phyloP scores from a whole-genome alignment of 2,797 vertebrate species.

The Tiaroga cobitis region DNA sequence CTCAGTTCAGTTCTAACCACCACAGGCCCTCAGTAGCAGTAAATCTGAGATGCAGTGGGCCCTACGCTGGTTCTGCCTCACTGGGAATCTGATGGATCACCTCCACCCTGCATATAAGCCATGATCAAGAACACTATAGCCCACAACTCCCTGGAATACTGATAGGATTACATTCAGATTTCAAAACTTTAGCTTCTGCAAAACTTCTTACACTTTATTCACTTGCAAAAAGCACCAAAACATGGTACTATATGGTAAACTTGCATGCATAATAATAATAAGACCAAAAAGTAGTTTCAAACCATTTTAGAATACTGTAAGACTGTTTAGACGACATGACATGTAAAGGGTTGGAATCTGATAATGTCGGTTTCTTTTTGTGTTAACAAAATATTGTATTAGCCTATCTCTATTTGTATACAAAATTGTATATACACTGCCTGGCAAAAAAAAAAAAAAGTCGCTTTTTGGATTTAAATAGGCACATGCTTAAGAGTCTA shows the following conservation, averaged over 20 bases:
- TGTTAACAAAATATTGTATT: not conserved
- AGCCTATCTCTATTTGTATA: no score
- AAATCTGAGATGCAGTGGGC: constrained; percentile 2
- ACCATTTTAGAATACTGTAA: not conserved
- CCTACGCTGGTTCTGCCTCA: constrained; percentile 17
- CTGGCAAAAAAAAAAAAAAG: no score
- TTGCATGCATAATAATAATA: not conserved
- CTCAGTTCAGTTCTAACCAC: not conserved
- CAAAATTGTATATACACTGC: no score
- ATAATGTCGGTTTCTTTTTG: not conserved
- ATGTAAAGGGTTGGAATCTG: not conserved
- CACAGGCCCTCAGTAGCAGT: not conserved
- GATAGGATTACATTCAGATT: not conserved
- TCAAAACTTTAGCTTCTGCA: not conserved
- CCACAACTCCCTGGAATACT: not conserved
- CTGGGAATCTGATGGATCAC: constrained; percentile 33
- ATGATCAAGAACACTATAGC: not conserved
- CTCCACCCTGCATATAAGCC: constrained; percentile 13
- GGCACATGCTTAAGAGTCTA: no score
- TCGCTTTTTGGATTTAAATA: no score
- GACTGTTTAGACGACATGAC: not conserved
- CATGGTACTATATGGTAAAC: not conserved
- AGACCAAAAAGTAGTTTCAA: not conserved
- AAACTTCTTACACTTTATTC: not conserved
- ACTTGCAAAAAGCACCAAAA: not conserved